Conservation (phyloP, 2,888 invertebrate genomes). For the Morpho helenor region DNA sequence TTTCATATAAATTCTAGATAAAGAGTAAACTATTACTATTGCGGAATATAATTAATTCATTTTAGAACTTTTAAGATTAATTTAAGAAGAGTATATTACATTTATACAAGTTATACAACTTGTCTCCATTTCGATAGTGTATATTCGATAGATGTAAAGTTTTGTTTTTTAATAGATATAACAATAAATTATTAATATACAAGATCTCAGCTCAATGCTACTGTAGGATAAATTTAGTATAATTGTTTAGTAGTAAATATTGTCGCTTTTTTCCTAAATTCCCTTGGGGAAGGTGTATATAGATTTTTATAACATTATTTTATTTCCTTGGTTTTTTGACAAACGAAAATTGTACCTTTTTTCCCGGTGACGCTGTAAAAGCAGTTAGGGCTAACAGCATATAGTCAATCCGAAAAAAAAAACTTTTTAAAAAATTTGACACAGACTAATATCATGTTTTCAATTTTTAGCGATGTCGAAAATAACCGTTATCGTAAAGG, state of each 20-base stretch:
- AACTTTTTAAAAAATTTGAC: no score
- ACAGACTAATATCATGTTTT: no score
- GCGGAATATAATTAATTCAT: background rate
- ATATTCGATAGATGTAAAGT: constrained; percentile 32
- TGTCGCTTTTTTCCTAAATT: constrained; percentile 58
- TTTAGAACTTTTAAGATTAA: no score
- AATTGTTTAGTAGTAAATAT: constrained; percentile 57
- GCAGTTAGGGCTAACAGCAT: no score
- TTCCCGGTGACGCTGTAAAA: no score
- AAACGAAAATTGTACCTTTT: no score
- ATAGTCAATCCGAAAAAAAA: no score
- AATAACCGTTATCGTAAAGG: no score
- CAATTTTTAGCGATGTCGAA: no score
- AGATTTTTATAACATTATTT: constrained; percentile 11
- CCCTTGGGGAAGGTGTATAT: constrained; percentile 45
- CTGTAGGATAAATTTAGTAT: constrained; percentile 60
- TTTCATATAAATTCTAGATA: no score
- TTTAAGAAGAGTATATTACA: no score
- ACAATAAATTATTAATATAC: constrained; percentile 57
- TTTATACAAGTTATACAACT: background rate
- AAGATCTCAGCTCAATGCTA: constrained; percentile 79
- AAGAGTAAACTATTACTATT: no score
- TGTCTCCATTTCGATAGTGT: constrained; percentile 13
- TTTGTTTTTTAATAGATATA: constrained; percentile 30
- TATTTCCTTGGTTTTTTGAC: constrained; percentile 16